phyloP scores from a whole-genome alignment of 1,140 invertebrate species.

The Chironomus striatipennis region DNA sequence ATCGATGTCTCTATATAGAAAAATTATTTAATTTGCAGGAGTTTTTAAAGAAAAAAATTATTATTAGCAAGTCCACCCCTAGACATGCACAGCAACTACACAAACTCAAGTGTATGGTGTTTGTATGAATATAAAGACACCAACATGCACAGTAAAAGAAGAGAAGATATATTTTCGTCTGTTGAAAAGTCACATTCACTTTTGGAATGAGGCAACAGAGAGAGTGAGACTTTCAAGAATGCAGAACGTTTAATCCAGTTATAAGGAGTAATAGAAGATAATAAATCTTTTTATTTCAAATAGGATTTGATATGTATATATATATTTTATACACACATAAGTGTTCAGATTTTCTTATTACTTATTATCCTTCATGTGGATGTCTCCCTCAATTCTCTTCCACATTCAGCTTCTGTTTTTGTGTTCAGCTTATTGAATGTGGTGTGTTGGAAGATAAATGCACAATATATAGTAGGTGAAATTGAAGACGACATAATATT shows the following conservation, averaged over 20 bases:
- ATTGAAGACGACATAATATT: constrained; percentile 3
- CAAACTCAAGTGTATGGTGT: no score
- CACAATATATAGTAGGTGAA: background rate
- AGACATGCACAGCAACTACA: no score
- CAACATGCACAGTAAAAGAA: no score
- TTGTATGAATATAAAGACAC: no score
- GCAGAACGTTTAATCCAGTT: background rate
- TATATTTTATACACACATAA: background rate
- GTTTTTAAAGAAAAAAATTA: no score
- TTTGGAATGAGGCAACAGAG: background rate
- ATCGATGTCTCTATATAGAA: no score
- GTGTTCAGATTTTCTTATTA: no score
- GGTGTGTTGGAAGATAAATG: background rate
- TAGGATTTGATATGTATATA: background rate
- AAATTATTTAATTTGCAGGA: no score
- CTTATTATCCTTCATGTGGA: background rate
- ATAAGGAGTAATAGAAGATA: constrained; percentile 13
- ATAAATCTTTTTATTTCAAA: constrained; percentile 15
- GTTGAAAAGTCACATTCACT: background rate
- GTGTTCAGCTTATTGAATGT: background rate
- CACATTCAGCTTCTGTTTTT: background rate
- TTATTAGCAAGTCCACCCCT: no score
- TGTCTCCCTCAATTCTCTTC: background rate
- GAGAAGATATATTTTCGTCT: background rate
- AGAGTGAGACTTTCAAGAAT: background rate